phyloP scores from a whole-genome alignment of 1,140 invertebrate species.

The Anoplophora glabripennis region DNA sequence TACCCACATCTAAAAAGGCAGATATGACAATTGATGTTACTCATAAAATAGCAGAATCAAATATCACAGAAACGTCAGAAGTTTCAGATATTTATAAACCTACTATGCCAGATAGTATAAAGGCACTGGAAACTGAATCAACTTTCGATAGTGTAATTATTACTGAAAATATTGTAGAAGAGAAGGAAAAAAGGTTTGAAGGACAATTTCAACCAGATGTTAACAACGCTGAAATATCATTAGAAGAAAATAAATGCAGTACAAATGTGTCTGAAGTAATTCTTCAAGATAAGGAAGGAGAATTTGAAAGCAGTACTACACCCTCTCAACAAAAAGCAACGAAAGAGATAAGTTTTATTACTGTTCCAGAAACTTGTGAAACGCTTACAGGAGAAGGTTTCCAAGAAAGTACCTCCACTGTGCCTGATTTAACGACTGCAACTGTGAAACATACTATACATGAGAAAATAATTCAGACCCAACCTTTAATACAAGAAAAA shows the following conservation, averaged over 20 bases:
- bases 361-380: slow-evolving; percentile 42
- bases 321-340: slow-evolving; percentile 38
- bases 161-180: slow-evolving; percentile 41
- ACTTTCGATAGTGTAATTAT: slow-evolving; percentile 34
- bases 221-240: slow-evolving; percentile 46
- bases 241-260: slow-evolving; percentile 50
- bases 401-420: slow-evolving; percentile 30
- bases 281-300: slow-evolving; percentile 46
- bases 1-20: slow-evolving; percentile 37
- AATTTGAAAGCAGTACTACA: slow-evolving; percentile 29
- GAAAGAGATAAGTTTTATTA: slow-evolving; percentile 36
- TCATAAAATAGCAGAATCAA: slow-evolving; percentile 37
- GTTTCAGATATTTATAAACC: slow-evolving; percentile 21
- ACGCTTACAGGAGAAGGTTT: slow-evolving; percentile 33
- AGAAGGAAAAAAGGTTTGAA: slow-evolving; percentile 45
- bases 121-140: slow-evolving; percentile 35
- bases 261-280: slow-evolving; percentile 44
- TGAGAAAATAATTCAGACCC: slow-evolving; percentile 38
- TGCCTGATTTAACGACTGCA: slow-evolving; percentile 28
- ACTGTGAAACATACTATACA: slow-evolving; percentile 34
- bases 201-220: slow-evolving; percentile 44
- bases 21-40: slow-evolving; percentile 34
- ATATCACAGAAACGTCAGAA: slow-evolving; percentile 23
- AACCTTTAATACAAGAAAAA: slow-evolving; percentile 44
- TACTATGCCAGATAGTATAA: slow-evolving; percentile 10